Conservation (phyloP, 2,797 vertebrate genomes). For the Phrynocephalus guinanensis region DNA sequence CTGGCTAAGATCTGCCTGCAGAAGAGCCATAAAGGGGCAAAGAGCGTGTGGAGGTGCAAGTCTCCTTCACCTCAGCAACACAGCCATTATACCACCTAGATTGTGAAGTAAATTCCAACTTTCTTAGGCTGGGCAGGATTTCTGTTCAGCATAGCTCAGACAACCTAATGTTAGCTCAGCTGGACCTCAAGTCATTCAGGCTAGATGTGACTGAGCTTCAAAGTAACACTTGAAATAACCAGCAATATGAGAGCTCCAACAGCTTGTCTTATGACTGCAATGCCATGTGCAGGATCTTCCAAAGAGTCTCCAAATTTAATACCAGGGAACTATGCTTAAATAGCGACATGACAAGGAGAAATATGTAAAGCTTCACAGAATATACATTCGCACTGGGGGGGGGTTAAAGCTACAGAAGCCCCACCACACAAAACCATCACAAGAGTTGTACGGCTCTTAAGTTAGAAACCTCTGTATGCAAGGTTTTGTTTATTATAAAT, state of each 20-base stretch:
- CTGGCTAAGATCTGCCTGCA: too few relatives aligned
- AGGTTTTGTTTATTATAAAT: not conserved
- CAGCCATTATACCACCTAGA: too few relatives aligned
- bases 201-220: too few relatives aligned
- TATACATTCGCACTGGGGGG: not conserved
- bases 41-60: too few relatives aligned
- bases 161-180: too few relatives aligned
- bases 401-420: not conserved
- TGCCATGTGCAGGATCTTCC: not conserved
- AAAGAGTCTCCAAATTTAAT: not conserved
- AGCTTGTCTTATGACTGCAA: not conserved
- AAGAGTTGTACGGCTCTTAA: not conserved
- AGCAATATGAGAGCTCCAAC: not conserved
- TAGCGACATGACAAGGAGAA: not conserved
- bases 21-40: too few relatives aligned
- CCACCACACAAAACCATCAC: not conserved
- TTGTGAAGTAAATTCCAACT: too few relatives aligned
- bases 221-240: not conserved
- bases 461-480: not conserved
- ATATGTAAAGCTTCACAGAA: not conserved
- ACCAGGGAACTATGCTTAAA: too few relatives aligned
- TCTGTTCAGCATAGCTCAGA: too few relatives aligned
- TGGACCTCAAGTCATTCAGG: too few relatives aligned
- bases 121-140: too few relatives aligned
- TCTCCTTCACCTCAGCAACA: too few relatives aligned